Evolutionary conservation across 2,888 invertebrate species (phyloP).

Genomic region (Leptura quadrifasciata): DNA sequence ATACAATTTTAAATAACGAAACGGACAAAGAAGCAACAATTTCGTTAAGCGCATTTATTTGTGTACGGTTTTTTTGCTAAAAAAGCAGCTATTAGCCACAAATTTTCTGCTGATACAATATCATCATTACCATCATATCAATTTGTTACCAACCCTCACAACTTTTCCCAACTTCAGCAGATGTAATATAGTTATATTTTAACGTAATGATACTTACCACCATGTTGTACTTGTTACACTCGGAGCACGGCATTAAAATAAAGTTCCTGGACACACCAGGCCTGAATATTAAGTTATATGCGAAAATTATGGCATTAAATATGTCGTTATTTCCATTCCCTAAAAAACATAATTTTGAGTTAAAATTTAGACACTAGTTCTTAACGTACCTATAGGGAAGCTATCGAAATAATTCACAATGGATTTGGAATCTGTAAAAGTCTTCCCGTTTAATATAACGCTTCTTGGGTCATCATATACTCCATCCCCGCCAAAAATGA

Average conservation of each 20-base stretch:
- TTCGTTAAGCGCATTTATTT: no score
- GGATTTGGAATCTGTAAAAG: slow-evolving; percentile 81
- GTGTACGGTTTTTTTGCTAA: neutral
- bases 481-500: slow-evolving; percentile 88
- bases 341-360: slow-evolving; percentile 58
- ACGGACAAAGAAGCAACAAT: no score
- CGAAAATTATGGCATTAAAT: slow-evolving; percentile 85
- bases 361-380: slow-evolving; percentile 39
- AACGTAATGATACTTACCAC: slow-evolving; percentile 74
- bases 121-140: neutral
- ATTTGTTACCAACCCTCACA: neutral
- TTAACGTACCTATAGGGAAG: slow-evolving; percentile 78
- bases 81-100: neutral
- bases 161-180: neutral
- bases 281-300: slow-evolving; percentile 85
- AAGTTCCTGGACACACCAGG: slow-evolving; percentile 90
- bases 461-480: slow-evolving; percentile 84
- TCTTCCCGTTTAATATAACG: slow-evolving; percentile 82
- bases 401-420: slow-evolving; percentile 82
- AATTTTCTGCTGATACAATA: neutral
- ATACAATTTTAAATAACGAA: no score
- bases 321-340: slow-evolving; percentile 81
- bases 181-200: neutral
- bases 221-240: slow-evolving; percentile 82
- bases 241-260: slow-evolving; percentile 86